Evolutionary conservation across 2,888 invertebrate species (phyloP), one percentile per base, ranked within the genome.

Genomic region (Xestobium rufovillosum): DNA sequence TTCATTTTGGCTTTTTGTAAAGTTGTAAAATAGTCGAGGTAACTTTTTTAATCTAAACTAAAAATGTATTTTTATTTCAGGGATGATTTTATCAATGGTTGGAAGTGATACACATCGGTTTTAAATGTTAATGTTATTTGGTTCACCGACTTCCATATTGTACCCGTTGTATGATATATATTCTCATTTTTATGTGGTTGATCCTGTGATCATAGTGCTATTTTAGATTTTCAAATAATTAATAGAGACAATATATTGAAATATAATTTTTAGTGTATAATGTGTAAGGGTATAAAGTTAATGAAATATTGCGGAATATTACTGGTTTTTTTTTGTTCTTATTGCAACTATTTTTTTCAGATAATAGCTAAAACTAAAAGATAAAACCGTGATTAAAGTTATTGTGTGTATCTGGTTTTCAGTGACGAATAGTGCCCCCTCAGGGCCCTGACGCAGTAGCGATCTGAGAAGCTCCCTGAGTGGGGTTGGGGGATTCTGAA

Each of bases 121-220:
- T 19, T 19, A 19, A 19, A 8, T 19, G n/a, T 19, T 8, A 19
- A 8, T 19, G 23, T 19, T 19, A 19, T 19, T 19, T 19, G 23
- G 6, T 19, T 19, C n/a, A 6, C 6, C n/a, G 23, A n/a, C 23
- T 19, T 19, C 23, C 23, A 19, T 19, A 19, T 19, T 6, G 23
- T 19, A 19, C 23, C 23, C 6, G n/a, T 19, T 38, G 31, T 35
- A 38, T 11, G 26, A 31, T 27, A 36, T 43, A 34, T 32, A 39
- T 39, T 44, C 29, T 41, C 27, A 28, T 35, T 17, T 35, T 34
- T 36, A 31, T 32, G 27, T 36, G 34, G 12, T 44, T 41, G 42
- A 43, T 48, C 47, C 45, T 48, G 47, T 47, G 43, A 45, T 47
- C 42, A 41, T 38, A 40, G 23, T 19, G n/a, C 6, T 19, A n/a